A percentile compares a stretch with the other conserved stretches of the same genome.
Evolutionary conservation across 2,113 vertebrate genomes (phyloP).

Genomic region (Alectura lathami): DNA sequence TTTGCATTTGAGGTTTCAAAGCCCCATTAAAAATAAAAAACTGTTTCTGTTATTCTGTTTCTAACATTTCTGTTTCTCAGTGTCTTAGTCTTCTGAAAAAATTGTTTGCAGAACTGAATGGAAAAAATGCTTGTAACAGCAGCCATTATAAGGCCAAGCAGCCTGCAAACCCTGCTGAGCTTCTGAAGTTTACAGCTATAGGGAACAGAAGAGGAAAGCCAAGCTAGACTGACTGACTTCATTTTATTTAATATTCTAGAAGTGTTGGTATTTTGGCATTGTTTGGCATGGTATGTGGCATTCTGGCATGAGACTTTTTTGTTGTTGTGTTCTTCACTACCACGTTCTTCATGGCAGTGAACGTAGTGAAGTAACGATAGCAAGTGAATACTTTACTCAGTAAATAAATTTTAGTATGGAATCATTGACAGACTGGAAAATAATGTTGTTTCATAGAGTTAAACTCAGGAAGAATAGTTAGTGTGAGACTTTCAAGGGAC

Average conservation of each 20-base stretch:
- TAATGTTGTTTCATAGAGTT: neutral
- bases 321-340: no score
- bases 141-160: neutral
- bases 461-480: neutral
- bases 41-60: no score
- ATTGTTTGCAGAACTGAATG: neutral
- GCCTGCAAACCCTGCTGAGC: neutral
- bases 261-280: neutral
- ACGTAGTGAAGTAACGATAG: neutral
- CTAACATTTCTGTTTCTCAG: neutral
- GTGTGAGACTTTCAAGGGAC: neutral
- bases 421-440: neutral
- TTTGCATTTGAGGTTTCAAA: conserved; percentile 28
- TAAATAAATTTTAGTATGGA: neutral
- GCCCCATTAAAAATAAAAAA: neutral
- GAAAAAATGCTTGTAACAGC: neutral
- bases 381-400: neutral
- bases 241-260: neutral
- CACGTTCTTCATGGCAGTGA: neutral
- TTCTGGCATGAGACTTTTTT: neutral
- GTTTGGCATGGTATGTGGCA: neutral
- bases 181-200: neutral
- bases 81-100: neutral
- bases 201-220: neutral
- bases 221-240: neutral